These are phyloP conservation scores for Urosaurus nigricauda DNA, from an alignment of 2,797 vertebrate species.

Conservation along the genomic window DNA sequence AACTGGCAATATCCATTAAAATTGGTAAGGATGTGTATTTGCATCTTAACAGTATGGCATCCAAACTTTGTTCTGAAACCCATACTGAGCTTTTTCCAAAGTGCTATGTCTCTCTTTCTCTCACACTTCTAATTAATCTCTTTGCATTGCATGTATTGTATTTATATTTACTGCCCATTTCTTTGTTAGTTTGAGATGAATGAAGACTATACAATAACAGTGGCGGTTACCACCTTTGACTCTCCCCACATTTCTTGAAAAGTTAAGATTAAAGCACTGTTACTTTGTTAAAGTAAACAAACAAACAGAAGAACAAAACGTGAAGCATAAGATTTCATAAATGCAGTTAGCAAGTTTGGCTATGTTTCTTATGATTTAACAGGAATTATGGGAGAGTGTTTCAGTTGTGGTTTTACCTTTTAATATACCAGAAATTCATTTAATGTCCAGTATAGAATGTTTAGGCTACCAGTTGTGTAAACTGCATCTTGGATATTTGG, in stretches of 20 bases:
- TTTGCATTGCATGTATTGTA: not conserved
- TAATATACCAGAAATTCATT: not conserved
- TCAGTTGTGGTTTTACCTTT: not conserved
- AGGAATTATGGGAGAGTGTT: not conserved
- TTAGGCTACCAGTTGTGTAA: not conserved
- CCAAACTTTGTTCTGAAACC: not conserved
- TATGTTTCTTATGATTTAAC: not conserved
- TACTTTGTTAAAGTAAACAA: not conserved
- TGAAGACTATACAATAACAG: not conserved
- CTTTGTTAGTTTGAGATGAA: not conserved
- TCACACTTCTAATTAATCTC: not conserved
- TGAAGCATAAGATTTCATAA: not conserved
- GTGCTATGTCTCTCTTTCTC: not conserved
- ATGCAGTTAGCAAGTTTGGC: not conserved
- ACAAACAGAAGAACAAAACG: not conserved
- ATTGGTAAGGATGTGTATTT: not conserved
- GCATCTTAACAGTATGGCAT: not conserved
- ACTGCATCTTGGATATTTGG: not conserved
- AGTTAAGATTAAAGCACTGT: not conserved
- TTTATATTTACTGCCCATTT: not conserved
- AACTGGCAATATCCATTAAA: not conserved
- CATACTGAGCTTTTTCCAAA: not conserved
- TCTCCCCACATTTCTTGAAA: not conserved
- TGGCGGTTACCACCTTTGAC: not conserved
- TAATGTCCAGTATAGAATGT: not conserved